Percentiles rank a stretch among this genome's conserved stretches.
These are phyloP conservation scores for Hemitrygon akajei DNA, from an alignment of 2,797 vertebrate genomes.

Conservation along the genomic window DNA sequence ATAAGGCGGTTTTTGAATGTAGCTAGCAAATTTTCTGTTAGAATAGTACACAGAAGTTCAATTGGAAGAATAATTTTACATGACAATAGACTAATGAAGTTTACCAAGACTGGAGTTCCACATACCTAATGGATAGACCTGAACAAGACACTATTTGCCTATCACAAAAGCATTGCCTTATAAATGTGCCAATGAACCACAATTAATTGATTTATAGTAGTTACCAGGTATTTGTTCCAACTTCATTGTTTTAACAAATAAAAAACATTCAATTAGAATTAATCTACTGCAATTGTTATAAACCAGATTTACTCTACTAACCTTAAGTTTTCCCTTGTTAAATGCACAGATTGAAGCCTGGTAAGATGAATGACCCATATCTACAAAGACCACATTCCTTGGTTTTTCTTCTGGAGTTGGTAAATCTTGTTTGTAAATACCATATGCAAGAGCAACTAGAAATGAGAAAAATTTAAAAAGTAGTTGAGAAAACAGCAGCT, in stretches of 20 bases:
- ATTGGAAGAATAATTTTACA: background rate
- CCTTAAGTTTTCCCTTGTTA: slow-evolving; percentile 71
- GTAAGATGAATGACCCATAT: slow-evolving; percentile 69
- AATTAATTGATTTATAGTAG: background rate
- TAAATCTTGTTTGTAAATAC: slow-evolving; percentile 70
- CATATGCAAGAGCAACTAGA: slow-evolving; percentile 66
- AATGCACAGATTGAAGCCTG: slow-evolving; percentile 67
- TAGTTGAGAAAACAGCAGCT: background rate
- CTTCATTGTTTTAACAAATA: background rate
- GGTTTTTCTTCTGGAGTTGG: slow-evolving; percentile 63
- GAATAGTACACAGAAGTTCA: background rate
- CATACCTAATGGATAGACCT: background rate
- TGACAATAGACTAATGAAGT: background rate
- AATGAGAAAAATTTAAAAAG: slow-evolving; percentile 39
- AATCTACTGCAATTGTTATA: background rate
- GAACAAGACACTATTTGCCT: background rate
- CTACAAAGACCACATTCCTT: slow-evolving; percentile 66
- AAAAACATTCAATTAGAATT: background rate
- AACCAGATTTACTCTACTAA: slow-evolving; percentile 45
- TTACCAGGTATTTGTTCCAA: background rate
- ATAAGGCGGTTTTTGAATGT: background rate
- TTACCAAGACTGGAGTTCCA: background rate
- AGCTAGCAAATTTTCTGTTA: background rate
- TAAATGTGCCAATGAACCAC: background rate
- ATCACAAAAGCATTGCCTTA: background rate